Percentiles rank a stretch among this genome's conserved stretches.
Conservation (phyloP, 2,888 invertebrate genomes). For the Cephus nigrinus region DNA sequence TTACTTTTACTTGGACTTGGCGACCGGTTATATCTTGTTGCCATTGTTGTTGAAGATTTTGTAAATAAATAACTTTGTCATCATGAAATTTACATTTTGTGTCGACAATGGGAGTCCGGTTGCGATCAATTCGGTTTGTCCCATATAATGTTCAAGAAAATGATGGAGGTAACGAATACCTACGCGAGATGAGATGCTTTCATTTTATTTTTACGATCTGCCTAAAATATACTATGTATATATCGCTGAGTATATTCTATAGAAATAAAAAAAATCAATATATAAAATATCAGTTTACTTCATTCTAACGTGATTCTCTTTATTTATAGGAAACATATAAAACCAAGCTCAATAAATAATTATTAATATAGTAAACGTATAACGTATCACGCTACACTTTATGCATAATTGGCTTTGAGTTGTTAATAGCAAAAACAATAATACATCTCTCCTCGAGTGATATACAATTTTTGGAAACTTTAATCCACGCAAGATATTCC, state of each 20-base stretch:
- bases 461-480: not conserved
- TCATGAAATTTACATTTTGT: not conserved
- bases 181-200: slow-evolving; percentile 28
- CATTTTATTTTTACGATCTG: slow-evolving; percentile 37
- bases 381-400: not conserved
- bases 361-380: not conserved
- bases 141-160: not conserved
- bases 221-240: slow-evolving; percentile 46
- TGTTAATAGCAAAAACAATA: not conserved
- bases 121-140: not conserved
- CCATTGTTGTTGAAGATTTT: not conserved
- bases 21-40: not conserved
- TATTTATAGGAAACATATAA: slow-evolving; percentile 1
- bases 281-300: not conserved
- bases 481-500: not conserved
- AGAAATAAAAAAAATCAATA: slow-evolving; percentile 35
- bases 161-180: slow-evolving; percentile 19
- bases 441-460: not conserved
- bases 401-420: not conserved
- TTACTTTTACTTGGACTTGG: not conserved
- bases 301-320: not conserved
- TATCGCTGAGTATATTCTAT: slow-evolving; percentile 45
- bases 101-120: not conserved
- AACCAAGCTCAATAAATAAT: slow-evolving; percentile 11
- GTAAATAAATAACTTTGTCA: not conserved